Evolutionary conservation across 2,888 invertebrate genomes (phyloP).

Genomic region (Macrosoma leucophasiata): DNA sequence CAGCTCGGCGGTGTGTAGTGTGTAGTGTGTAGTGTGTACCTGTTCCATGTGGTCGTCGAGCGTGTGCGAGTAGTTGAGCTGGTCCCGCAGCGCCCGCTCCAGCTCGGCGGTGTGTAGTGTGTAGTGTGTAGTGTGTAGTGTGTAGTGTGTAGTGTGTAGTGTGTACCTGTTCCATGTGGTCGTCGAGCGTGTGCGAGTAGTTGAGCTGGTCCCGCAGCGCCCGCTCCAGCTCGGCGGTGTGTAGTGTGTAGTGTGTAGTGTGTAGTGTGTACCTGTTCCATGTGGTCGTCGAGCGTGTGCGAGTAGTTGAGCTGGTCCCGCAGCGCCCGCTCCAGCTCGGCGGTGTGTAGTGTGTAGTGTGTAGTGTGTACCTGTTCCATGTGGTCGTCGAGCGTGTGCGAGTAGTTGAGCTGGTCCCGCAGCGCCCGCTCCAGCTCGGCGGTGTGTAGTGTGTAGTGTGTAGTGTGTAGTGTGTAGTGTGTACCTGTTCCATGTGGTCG

Average conservation of each 20-base stretch:
- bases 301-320: conserved; percentile 62
- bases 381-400: conserved; percentile 55
- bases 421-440: too few species aligned
- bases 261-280: conserved; percentile 60
- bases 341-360: too few species aligned
- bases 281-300: conserved; percentile 55
- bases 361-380: conserved; percentile 61
- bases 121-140: too few species aligned
- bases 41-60: conserved; percentile 64
- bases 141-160: too few species aligned
- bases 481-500: conserved; percentile 61
- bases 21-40: too few species aligned
- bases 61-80: conserved; percentile 59
- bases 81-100: conserved; percentile 56
- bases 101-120: too few species aligned
- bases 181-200: conserved; percentile 61
- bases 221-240: too few species aligned
- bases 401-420: conserved; percentile 59
- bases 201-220: conserved; percentile 57
- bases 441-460: too few species aligned
- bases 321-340: conserved; percentile 60
- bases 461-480: too few species aligned
- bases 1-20: too few species aligned
- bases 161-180: conserved; percentile 58
- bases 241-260: too few species aligned